Evolutionary conservation across 2,113 vertebrate genomes (phyloP), one percentile per base, ranked within the genome.

Genomic region (Gallinago undulata): DNA sequence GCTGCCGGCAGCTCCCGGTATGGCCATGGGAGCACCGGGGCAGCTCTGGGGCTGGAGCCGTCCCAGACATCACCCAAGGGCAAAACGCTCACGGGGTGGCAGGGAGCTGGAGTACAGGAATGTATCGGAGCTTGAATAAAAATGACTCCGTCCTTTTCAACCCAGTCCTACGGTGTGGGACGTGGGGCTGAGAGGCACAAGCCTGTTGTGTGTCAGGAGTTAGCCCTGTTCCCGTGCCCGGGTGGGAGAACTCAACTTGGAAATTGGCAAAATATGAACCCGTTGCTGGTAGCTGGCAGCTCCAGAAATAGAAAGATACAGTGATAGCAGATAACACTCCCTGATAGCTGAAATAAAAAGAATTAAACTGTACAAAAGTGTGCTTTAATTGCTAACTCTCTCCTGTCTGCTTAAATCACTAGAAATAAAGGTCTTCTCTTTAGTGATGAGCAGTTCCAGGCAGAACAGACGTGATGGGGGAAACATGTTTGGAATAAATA

Each of bases 401-500:
- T 96, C 30, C 86, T 83, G 83, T 91, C 94, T 96, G 80, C 92
- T 84, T 73, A 76, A 82, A 94, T 97, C 77, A 77, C 33, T 77
- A 48, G 88, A 91, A 96, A 96, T 89, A 93, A 95, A 95, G 92
- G 78, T 96, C 89, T 89, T 27, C 55, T 93, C 84, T 93, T 85
- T 11, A 70, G 78, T 91, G 83, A 94, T 48, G 53, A 91, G 87
- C 66, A 79, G 85, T 87, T 89, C 75, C 69, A 76, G 83, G 93
- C 92, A 95, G 94, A 94, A 45, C 74, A 94, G 95, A 74, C 57
- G 13, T 89, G 95, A 87, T 84, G 72, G 89, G 67, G 83, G 72
- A 97, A 97, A 93, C 74, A 93, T 94, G 95, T 97, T 97, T 94
- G 93, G 96, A 96, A 87, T 97, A 97, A 96, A 95, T 94, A 96